phyloP scores from a whole-genome alignment of 2,888 invertebrate genomes.

The Scaeva pyrastri region DNA sequence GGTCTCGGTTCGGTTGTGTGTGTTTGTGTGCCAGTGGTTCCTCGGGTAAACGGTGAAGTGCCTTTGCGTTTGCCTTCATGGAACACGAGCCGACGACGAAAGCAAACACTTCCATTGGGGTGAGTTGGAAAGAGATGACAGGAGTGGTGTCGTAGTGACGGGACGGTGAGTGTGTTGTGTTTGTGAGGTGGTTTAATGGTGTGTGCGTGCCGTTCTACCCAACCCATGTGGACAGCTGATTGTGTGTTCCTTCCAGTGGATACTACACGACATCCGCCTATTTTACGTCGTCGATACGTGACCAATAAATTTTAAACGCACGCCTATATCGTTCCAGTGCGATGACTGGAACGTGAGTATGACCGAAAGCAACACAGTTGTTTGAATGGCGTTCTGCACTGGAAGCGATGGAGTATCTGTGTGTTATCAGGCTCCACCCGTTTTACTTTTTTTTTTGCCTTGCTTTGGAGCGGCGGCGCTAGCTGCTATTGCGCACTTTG shows the following conservation, averaged over 20 bases:
- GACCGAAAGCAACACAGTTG: slow-evolving; percentile 36
- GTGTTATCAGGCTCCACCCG: slow-evolving; percentile 66
- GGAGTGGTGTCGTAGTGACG: no score
- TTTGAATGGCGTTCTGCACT: slow-evolving; percentile 10
- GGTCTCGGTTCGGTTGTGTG: no score
- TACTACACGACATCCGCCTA: slow-evolving; percentile 71
- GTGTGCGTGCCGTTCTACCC: slow-evolving; percentile 56
- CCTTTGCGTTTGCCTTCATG: slow-evolving; percentile 20
- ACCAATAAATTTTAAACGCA: slow-evolving; percentile 75
- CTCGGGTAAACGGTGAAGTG: slow-evolving; percentile 9
- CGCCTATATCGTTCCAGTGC: slow-evolving; percentile 71
- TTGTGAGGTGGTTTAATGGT: no score
- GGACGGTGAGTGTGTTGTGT: not conserved
- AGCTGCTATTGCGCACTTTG: slow-evolving; percentile 71
- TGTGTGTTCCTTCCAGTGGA: slow-evolving; percentile 70
- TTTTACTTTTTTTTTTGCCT: slow-evolving; percentile 36
- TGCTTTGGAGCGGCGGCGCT: slow-evolving; percentile 44
- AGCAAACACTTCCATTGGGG: not conserved
- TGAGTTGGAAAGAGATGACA: slow-evolving; percentile 56
- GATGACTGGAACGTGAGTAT: slow-evolving; percentile 57
- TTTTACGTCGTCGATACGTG: slow-evolving; percentile 72
- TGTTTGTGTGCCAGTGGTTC: no score
- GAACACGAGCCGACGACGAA: slow-evolving; percentile 1
- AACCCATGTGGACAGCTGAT: slow-evolving; percentile 74
- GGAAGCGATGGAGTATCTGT: slow-evolving; percentile 44